Conservation (phyloP, 2,888 invertebrate genomes). For the Cephus rjabovi region DNA sequence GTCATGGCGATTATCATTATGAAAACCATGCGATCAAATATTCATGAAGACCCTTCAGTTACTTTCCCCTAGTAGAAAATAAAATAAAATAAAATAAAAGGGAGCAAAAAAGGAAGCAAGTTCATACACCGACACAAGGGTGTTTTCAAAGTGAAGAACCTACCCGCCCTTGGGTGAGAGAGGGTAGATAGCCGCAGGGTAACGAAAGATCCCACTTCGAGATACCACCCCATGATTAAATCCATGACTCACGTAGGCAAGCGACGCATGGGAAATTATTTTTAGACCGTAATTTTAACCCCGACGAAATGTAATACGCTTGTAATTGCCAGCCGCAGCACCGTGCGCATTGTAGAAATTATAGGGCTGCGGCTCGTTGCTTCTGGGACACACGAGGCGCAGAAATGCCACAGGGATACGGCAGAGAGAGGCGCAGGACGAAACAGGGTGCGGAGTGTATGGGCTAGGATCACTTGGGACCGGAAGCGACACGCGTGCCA, state of each 20-base stretch:
- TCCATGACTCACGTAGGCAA: conserved; percentile 22
- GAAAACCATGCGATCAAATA: not conserved
- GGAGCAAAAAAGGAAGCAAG: not conserved
- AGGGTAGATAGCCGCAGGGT: conserved; percentile 1
- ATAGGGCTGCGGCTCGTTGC: conserved; percentile 21
- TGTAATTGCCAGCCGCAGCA: conserved; percentile 24
- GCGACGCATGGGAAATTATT: conserved; percentile 24
- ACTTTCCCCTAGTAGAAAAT: not conserved
- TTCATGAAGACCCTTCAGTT: not conserved
- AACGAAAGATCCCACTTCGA: conserved; percentile 17
- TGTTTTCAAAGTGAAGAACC: not conserved
- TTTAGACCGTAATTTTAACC: conserved; percentile 27
- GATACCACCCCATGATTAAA: conserved; percentile 27
- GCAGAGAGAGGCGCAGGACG: not conserved
- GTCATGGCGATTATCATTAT: not conserved
- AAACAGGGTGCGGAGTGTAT: too few species aligned
- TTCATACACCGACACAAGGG: not conserved
- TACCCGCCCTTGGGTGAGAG: not conserved
- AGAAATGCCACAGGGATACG: not conserved
- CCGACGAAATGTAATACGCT: conserved; percentile 31
- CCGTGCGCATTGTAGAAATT: conserved; percentile 20
- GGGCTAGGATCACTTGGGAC: not conserved
- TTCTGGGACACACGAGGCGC: not conserved
- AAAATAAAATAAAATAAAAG: not conserved
- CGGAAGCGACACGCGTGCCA: not conserved